phyloP scores from a whole-genome alignment of 2,113 vertebrate species.

The Odobenus rosmarus region DNA sequence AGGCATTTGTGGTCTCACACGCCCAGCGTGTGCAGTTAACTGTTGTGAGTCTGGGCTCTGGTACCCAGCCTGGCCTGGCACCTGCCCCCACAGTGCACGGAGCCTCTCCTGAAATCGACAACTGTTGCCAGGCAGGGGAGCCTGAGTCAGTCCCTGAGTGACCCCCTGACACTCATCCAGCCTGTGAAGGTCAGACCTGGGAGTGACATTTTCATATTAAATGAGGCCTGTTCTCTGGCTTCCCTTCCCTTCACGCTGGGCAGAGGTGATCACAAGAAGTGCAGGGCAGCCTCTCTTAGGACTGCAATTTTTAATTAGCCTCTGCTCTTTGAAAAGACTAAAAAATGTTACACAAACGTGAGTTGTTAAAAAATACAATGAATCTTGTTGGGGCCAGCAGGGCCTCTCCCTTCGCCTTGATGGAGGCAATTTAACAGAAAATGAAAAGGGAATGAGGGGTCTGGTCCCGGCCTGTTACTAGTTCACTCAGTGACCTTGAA shows the following conservation, averaged over 20 bases:
- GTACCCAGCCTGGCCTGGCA: background rate
- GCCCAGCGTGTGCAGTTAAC: background rate
- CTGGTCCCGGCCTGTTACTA: background rate
- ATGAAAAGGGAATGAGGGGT: background rate
- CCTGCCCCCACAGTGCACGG: fast-evolving
- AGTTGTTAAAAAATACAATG: constrained; percentile 34
- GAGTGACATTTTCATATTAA: background rate
- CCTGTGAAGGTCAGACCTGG: background rate
- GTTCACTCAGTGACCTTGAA: background rate
- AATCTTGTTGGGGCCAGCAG: background rate
- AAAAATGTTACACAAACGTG: background rate
- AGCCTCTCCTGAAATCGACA: background rate
- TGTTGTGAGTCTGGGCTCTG: background rate
- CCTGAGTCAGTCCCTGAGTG: background rate
- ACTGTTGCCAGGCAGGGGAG: background rate
- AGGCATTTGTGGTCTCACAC: background rate
- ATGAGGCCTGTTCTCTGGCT: background rate
- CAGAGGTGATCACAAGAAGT: background rate
- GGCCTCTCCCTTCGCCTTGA: background rate
- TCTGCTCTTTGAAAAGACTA: constrained; percentile 1
- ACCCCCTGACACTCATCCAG: background rate
- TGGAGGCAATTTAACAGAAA: background rate
- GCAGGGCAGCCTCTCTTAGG: background rate
- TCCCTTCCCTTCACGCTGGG: background rate
- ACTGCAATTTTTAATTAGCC: background rate